Evolutionary conservation across 2,113 vertebrate genomes (phyloP).

Genomic region (Hydrolagus affinis): DNA sequence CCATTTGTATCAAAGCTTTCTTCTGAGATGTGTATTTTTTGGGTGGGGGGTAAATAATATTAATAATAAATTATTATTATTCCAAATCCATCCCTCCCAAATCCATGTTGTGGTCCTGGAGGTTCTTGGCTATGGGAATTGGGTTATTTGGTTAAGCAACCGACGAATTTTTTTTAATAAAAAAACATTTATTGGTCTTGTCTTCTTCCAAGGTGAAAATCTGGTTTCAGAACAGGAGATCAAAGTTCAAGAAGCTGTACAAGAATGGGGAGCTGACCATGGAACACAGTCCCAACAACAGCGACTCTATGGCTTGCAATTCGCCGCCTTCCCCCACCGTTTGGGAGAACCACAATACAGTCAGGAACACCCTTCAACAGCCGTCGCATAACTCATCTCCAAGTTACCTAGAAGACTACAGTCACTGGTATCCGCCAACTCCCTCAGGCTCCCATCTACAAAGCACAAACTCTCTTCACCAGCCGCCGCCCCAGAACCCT

Average conservation of each 20-base stretch:
- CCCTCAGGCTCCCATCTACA: constrained; percentile 74
- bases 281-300: constrained; percentile 94
- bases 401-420: constrained; percentile 86
- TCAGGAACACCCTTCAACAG: constrained; percentile 68
- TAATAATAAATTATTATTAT: too few relatives aligned
- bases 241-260: constrained; percentile 98
- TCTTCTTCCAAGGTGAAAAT: constrained; percentile 76
- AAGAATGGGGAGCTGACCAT: constrained; percentile 91
- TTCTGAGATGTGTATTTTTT: too few relatives aligned
- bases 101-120: too few relatives aligned
- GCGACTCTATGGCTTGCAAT: constrained; percentile 97
- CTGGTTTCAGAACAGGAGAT: constrained; percentile 96
- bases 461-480: constrained; percentile 72
- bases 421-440: constrained; percentile 83
- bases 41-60: too few relatives aligned
- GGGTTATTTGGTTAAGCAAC: too few relatives aligned
- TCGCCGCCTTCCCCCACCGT: constrained; percentile 81
- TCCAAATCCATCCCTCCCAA: too few relatives aligned
- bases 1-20: too few relatives aligned
- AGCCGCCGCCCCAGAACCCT: constrained; percentile 73
- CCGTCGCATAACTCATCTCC: constrained; percentile 80
- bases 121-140: too few relatives aligned
- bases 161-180: neutral
- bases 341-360: constrained; percentile 80
- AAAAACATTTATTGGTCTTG: neutral